phyloP scores from a whole-genome alignment of 2,888 invertebrate genomes.

The Nudaria mundana region DNA sequence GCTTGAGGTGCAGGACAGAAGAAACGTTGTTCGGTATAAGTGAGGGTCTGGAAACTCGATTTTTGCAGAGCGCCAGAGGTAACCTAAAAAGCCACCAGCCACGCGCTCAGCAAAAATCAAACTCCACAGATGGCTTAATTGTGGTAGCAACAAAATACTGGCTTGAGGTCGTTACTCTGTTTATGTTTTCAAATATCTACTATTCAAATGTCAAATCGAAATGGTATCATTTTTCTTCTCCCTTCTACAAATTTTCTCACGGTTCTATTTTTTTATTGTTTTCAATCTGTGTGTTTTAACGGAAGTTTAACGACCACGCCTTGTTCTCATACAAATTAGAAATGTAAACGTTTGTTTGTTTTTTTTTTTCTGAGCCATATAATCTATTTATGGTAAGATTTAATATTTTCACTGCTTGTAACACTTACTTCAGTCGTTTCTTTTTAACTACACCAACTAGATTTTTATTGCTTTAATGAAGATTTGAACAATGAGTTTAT shows the following conservation, averaged over 20 bases:
- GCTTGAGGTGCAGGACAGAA: too few relatives aligned
- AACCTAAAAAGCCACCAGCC: too few relatives aligned
- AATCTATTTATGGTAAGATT: conserved; percentile 29
- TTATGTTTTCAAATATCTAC: conserved; percentile 7
- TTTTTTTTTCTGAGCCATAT: conserved; percentile 27
- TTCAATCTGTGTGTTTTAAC: conserved; percentile 47
- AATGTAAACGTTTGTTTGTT: conserved; percentile 17
- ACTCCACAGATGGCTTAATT: too few relatives aligned
- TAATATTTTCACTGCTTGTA: conserved; percentile 30
- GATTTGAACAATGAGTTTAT: conserved; percentile 28
- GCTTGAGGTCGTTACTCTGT: too few relatives aligned
- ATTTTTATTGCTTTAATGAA: conserved; percentile 14
- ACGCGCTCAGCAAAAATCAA: too few relatives aligned
- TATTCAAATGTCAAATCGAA: not conserved
- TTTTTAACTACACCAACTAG: conserved; percentile 20
- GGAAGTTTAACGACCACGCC: conserved; percentile 35
- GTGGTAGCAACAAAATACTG: too few relatives aligned
- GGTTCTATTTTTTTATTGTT: conserved; percentile 39
- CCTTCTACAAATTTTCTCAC: conserved; percentile 50
- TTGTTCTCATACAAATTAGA: conserved; percentile 32
- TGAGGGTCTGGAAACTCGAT: too few relatives aligned
- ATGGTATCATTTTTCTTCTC: conserved; percentile 20
- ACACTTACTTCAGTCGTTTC: conserved; percentile 20
- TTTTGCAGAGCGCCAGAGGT: too few relatives aligned
- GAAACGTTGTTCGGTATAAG: too few relatives aligned